Evolutionary conservation across 2,888 invertebrate species (phyloP), one percentile per base, ranked within the genome.

Genomic region (Leptarthrus brevirostris): DNA sequence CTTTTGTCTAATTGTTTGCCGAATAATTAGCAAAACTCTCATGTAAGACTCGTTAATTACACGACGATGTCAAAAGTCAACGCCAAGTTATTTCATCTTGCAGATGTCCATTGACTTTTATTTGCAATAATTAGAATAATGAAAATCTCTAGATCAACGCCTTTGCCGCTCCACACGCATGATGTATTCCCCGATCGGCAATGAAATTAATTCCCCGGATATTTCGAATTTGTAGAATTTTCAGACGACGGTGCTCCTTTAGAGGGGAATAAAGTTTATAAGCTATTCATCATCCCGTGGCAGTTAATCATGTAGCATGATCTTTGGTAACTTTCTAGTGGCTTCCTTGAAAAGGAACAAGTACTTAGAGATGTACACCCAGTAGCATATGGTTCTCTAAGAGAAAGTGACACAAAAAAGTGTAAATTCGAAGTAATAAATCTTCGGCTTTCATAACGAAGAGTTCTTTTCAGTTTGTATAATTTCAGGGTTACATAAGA

Each of bases 151-250:
- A n/a, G 58, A 58, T 58, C 58, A 58, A 16, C 58, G 36, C 34
- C 58, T 16, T 20, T 18, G 36, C 36, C 18, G 34, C 36, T 58
- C 58, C 8, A 18, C 20, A 12, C 34, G 16, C 26, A 71, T 71
- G 71, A 71, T 20, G 77, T 76, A 75, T 78, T 73, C 78, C 79
- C 82, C 82, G 81, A 81, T 82, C 81, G 82, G 81, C 81, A 82
- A 81, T 83, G 82, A 81, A 82, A 82, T 82, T 81, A 82, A 83
- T 83, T 84, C 82, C 76, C 78, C 73, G 80, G 74, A 79, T 80
- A 79, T 79, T 78, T 79, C 77, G 78, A 78, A 78, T 76, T 76
- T 77, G 74, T 77, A 58, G 76, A 78, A 83, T 83, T 80, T 82
- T 79, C 83, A 83, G 84, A 83, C 84, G 84, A 82, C 47, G 44